Evolutionary conservation across 1,140 invertebrate genomes (phyloP).

Genomic region (Sinella curviseta): DNA sequence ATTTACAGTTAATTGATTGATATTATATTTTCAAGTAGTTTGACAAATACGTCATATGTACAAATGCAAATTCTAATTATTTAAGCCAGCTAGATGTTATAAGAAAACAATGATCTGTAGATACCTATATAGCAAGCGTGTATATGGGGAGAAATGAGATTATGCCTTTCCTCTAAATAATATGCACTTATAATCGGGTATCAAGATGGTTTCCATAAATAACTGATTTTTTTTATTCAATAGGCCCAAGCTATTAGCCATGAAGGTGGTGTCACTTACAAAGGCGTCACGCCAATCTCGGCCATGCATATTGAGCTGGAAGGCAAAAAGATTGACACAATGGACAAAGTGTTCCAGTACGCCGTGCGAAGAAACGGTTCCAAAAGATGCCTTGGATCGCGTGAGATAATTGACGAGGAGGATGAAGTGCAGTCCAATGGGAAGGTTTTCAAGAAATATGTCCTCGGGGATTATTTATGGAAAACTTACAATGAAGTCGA

Average conservation of each 20-base stretch:
- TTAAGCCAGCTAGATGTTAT: no score
- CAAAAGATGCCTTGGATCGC: slow-evolving; percentile 81
- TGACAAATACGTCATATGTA: no score
- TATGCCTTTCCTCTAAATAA: neutral
- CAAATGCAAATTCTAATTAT: no score
- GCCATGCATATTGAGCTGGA: slow-evolving; percentile 70
- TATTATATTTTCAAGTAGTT: no score
- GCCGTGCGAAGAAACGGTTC: slow-evolving; percentile 70
- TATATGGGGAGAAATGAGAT: neutral
- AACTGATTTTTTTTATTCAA: slow-evolving; percentile 41
- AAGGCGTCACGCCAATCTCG: slow-evolving; percentile 67
- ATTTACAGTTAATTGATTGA: no score
- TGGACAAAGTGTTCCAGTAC: slow-evolving; percentile 82
- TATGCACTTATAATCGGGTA: neutral
- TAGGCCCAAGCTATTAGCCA: slow-evolving; percentile 62
- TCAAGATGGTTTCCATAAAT: neutral
- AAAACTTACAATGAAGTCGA: slow-evolving; percentile 80
- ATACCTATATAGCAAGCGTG: no score
- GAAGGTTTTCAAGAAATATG: slow-evolving; percentile 93
- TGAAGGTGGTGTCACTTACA: slow-evolving; percentile 68
- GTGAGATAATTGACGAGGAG: slow-evolving; percentile 87
- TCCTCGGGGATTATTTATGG: slow-evolving; percentile 93
- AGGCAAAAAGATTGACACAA: slow-evolving; percentile 75
- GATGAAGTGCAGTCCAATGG: slow-evolving; percentile 92
- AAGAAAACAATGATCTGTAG: no score